Evolutionary conservation across 53 echinoderm and acorn worm species (phyloP).

Genomic region (Mesocentrotus franciscanus): DNA sequence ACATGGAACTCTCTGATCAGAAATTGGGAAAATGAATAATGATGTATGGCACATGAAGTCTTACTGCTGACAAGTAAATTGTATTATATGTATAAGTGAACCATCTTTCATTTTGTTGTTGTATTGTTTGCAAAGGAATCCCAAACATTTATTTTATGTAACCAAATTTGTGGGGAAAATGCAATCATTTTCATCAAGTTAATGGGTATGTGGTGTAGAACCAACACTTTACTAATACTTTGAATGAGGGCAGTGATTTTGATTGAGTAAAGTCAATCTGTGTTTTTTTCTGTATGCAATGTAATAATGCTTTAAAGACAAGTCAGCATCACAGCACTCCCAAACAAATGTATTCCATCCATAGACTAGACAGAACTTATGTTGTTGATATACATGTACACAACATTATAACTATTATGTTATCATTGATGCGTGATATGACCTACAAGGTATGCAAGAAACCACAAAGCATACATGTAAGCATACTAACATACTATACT

Average conservation of each 20-base stretch:
- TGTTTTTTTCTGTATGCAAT: not conserved
- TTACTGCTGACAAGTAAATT: not conserved
- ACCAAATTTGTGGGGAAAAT: not conserved
- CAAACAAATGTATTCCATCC: not conserved
- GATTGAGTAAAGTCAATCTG: not conserved
- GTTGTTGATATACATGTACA: not conserved
- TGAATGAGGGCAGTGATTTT: not conserved
- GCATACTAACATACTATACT: not conserved
- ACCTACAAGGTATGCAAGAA: not conserved
- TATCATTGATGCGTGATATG: constrained; percentile 9
- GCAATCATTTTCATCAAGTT: not conserved
- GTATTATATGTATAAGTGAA: not conserved
- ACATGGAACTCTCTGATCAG: not conserved
- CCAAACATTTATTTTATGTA: not conserved
- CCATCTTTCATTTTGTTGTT: not conserved
- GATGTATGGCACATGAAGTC: not conserved
- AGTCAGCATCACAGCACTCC: not conserved
- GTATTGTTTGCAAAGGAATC: not conserved
- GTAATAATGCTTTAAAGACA: not conserved
- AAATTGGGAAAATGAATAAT: not conserved
- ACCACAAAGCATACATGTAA: not conserved
- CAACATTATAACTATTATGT: not conserved
- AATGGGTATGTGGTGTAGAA: not conserved
- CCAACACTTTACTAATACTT: not conserved
- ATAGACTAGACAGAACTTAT: not conserved